Evolutionary conservation across 2,888 invertebrate genomes (phyloP).

Genomic region (Osedax fenrisi): DNA sequence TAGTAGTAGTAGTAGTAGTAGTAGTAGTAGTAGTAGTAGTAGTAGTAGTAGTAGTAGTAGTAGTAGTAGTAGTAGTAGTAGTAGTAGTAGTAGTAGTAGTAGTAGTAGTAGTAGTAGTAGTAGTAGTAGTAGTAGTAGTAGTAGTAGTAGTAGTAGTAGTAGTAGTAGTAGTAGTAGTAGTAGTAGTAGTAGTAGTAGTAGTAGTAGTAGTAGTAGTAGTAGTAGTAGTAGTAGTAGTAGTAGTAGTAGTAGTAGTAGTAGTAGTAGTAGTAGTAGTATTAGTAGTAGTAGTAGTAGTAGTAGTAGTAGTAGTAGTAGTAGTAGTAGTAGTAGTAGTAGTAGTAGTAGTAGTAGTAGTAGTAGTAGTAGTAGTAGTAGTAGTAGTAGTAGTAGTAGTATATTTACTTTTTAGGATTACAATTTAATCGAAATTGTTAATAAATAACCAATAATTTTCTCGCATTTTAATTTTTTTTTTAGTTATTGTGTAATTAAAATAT

Average conservation of each 20-base stretch:
- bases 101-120: neutral
- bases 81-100: neutral
- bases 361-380: neutral
- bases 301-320: neutral
- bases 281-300: neutral
- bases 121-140: constrained; percentile 17
- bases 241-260: constrained; percentile 12
- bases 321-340: constrained; percentile 16
- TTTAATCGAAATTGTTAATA: no score
- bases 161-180: constrained; percentile 20
- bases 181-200: constrained; percentile 19
- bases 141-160: constrained; percentile 19
- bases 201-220: constrained; percentile 15
- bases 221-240: constrained; percentile 20
- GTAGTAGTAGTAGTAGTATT: neutral
- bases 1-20: constrained; percentile 8
- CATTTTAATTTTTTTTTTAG: no score
- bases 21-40: constrained; percentile 18
- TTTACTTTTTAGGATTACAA: no score
- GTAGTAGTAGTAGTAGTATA: no score
- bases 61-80: no score
- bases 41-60: constrained; percentile 5
- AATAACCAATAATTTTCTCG: no score
- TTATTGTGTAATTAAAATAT: no score
- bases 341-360: constrained; percentile 18